A percentile compares a stretch with the other conserved stretches of the same genome.
phyloP scores from a whole-genome alignment of 2,797 vertebrate species.

The Esox lucius region DNA sequence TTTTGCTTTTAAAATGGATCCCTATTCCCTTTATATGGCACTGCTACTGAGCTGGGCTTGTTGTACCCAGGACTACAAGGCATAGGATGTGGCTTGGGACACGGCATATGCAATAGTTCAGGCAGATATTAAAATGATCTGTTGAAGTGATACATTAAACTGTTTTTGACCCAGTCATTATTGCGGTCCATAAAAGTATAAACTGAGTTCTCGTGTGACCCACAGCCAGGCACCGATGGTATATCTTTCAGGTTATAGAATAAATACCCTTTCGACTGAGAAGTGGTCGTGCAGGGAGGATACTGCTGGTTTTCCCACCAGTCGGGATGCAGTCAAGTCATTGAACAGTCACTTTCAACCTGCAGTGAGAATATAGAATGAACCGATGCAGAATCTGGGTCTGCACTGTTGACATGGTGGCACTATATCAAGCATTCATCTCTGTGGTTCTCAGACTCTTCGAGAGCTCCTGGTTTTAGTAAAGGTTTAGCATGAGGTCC shows the following conservation, averaged over 20 bases:
- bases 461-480: not conserved
- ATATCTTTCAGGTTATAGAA: constrained; percentile 23
- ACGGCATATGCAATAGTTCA: not conserved
- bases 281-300: no score
- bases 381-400: constrained; percentile 30
- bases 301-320: no score
- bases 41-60: not conserved
- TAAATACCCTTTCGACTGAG: not conserved
- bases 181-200: not conserved
- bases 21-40: not conserved
- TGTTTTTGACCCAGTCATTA: not conserved
- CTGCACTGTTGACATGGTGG: constrained; percentile 34
- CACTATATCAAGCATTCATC: constrained; percentile 36
- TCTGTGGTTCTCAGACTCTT: constrained; percentile 37
- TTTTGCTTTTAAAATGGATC: not conserved
- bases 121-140: not conserved
- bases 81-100: not conserved
- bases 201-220: not conserved
- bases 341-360: constrained; percentile 5
- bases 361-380: constrained; percentile 51
- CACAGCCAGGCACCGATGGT: not conserved
- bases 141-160: not conserved
- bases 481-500: not conserved
- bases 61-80: not conserved
- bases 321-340: not conserved